Percentiles rank a stretch among this genome's conserved stretches.
Conservation (phyloP, 2,888 invertebrate species). For the Pyralis farinalis region DNA sequence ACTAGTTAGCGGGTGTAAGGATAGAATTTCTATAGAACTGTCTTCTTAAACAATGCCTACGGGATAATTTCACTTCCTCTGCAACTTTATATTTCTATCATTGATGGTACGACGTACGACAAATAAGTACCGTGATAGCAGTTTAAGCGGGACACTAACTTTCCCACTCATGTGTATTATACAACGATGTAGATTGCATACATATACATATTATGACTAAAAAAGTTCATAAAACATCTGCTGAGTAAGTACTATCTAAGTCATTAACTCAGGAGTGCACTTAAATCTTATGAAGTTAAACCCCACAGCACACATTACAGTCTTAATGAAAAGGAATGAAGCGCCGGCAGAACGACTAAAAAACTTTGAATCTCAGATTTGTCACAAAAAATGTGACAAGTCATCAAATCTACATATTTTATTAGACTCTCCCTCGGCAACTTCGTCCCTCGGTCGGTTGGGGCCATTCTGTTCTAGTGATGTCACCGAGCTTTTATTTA, state of each 20-base stretch:
- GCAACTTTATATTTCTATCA: too few species aligned
- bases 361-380: constrained; percentile 77
- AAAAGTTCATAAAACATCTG: too few species aligned
- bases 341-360: constrained; percentile 54
- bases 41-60: too few species aligned
- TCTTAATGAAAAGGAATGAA: constrained; percentile 47
- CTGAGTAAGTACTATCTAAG: constrained; percentile 1
- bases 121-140: too few species aligned
- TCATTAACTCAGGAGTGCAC: constrained; percentile 1
- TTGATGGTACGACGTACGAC: too few species aligned
- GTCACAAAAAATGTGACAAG: constrained; percentile 80
- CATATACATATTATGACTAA: too few species aligned
- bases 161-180: too few species aligned
- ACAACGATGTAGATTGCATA: too few species aligned
- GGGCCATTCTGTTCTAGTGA: constrained; percentile 51
- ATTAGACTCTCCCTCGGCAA: constrained; percentile 71
- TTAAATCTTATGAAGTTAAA: constrained; percentile 22
- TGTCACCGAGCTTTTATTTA: constrained; percentile 25
- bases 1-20: too few species aligned
- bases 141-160: too few species aligned
- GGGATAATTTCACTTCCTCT: too few species aligned
- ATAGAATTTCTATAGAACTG: too few species aligned
- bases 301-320: constrained; percentile 34
- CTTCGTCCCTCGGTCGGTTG: constrained; percentile 68
- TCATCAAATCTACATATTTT: constrained; percentile 82